Evolutionary conservation across 1,140 invertebrate species (phyloP), one percentile per base, ranked within the genome.

Genomic region (Drosophila chauvacae): DNA sequence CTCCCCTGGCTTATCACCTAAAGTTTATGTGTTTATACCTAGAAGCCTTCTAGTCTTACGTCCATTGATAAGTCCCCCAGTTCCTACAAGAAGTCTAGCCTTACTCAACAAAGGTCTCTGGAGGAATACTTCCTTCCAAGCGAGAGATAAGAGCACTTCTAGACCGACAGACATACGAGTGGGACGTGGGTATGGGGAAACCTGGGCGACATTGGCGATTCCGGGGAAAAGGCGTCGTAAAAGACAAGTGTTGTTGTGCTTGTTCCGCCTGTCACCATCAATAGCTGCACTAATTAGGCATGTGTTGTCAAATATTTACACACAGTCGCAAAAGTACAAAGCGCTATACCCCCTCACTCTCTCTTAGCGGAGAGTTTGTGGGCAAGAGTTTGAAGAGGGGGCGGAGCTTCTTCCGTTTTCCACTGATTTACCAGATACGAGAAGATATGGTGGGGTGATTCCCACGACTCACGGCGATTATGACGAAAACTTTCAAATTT

Each of bases 201-300:
- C 45, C 55, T 7, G 35, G 53, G 39, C 56, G 55, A 60, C 26
- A 56, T 60, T 79, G 60, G 50, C 56, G 61, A 71, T 87, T 88
- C 85, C 77, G 69, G 58, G 85, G 85, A 88, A 88, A 88, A 81
- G 68, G 63, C 63, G 51, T 90, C 81, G 69, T 88, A 90, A 88
- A 88, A 81, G 65, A 76, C 83, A 87, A 79, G 62, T 86, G 82
- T 81, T 64, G 77, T 64, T 60, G 53, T 39, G 77, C 68, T 61
- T 78, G 81, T 85, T 86, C 83, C 78, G 80, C 87, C 64, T 81
- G 80, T 81, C 78, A 71, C 80, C 88, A 91, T 91, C 88, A 91
- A 91, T 91, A 79, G 87, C 88, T 91, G 87, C 83, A 91, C 88
- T 91, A 91, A 91, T 91, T 91, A 91, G 88, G 88, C 88, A 84